A percentile compares a stretch with the other conserved stretches of the same genome.
Conservation (phyloP, 2,888 invertebrate genomes). For the Acanthosoma haemorrhoidale region DNA sequence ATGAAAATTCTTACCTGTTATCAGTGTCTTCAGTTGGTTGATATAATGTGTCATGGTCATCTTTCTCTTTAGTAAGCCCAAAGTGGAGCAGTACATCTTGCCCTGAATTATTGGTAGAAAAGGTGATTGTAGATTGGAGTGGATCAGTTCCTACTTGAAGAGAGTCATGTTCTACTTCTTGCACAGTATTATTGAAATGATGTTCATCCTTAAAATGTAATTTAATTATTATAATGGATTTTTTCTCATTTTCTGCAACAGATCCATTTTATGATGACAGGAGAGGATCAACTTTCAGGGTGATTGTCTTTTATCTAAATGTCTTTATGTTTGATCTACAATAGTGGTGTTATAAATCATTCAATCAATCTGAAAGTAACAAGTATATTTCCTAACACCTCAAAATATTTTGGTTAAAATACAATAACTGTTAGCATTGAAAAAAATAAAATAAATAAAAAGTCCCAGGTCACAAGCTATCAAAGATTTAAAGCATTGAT, state of each 20-base stretch:
- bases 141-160: slow-evolving; percentile 29
- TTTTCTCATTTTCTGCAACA: no score
- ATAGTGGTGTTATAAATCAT: no score
- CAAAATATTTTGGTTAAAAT: no score
- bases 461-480: no score
- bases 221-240: background rate
- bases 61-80: slow-evolving; percentile 36
- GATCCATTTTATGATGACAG: background rate
- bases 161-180: slow-evolving; percentile 24
- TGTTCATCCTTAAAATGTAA: slow-evolving; percentile 25
- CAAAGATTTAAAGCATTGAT: no score
- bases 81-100: slow-evolving; percentile 43
- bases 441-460: no score
- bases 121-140: slow-evolving; percentile 30
- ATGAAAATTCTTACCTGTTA: slow-evolving; percentile 38
- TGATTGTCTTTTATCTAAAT: no score
- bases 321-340: no score
- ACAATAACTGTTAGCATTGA: no score
- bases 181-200: slow-evolving; percentile 18
- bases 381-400: no score
- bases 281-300: no score
- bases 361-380: no score
- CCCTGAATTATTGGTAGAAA: slow-evolving; percentile 24
- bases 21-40: slow-evolving; percentile 31
- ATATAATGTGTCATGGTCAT: slow-evolving; percentile 20